Conservation (phyloP, 2,113 vertebrate species). For the Trematomus loennbergii region DNA sequence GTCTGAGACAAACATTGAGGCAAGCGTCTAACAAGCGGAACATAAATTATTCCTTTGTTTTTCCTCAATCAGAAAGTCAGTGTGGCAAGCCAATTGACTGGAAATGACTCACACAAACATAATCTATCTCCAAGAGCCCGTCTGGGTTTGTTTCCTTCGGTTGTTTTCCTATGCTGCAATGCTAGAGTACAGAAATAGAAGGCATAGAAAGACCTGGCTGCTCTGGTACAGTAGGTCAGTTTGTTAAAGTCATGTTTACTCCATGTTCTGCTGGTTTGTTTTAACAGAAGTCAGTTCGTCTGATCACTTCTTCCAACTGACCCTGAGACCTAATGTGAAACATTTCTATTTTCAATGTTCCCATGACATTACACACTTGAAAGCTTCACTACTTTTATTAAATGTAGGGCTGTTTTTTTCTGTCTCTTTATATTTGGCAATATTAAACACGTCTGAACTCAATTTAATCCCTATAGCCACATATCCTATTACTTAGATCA, state of each 20-base stretch:
- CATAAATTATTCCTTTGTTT: conserved; percentile 45
- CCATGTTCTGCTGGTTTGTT: background rate
- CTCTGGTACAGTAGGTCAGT: background rate
- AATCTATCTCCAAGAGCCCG: conserved; percentile 48
- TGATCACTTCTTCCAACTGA: background rate
- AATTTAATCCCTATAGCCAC: background rate
- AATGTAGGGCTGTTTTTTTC: background rate
- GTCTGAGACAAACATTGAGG: conserved; percentile 24
- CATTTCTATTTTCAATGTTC: background rate
- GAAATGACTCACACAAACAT: conserved; percentile 67
- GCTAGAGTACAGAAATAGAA: conserved; percentile 5
- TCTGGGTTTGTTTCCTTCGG: conserved; percentile 54
- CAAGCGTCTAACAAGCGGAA: conserved; percentile 18
- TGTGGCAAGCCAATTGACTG: conserved; percentile 42
- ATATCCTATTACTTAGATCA: background rate
- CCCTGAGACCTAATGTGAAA: background rate
- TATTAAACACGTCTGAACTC: background rate
- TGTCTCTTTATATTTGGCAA: background rate
- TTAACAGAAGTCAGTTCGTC: background rate
- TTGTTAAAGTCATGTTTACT: background rate
- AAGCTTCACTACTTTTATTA: background rate
- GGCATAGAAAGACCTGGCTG: conserved; percentile 4
- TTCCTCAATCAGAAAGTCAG: conserved; percentile 48
- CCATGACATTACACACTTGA: background rate
- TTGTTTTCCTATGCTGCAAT: conserved; percentile 16